Evolutionary conservation across 1,140 invertebrate genomes (phyloP).

Genomic region (Drosophila pruinosa): DNA sequence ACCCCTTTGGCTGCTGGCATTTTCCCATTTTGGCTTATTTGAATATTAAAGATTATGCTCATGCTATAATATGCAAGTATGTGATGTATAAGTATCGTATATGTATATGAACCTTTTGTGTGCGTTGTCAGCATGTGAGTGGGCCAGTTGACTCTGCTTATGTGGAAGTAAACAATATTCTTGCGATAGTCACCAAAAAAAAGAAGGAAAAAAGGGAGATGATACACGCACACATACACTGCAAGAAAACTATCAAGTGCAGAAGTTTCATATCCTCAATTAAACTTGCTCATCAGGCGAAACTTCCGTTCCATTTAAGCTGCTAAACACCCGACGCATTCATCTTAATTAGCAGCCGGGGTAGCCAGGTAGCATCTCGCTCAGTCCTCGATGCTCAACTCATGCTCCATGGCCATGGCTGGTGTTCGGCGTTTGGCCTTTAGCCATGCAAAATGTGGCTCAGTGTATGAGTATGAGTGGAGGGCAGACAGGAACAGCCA

Average conservation of each 20-base stretch:
- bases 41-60: constrained; percentile 73
- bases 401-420: not conserved
- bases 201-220: not conserved
- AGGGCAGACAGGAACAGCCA: constrained; percentile 38
- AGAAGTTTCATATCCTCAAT: constrained; percentile 2
- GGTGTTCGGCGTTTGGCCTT: not conserved
- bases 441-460: not conserved
- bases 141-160: not conserved
- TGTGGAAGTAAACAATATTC: constrained; percentile 19
- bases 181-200: not conserved
- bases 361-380: constrained; percentile 2
- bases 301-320: constrained; percentile 73
- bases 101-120: not conserved
- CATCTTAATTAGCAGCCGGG: constrained; percentile 70
- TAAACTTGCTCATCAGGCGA: constrained; percentile 36
- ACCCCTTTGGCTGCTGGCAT: constrained; percentile 4
- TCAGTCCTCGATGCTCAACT: not conserved
- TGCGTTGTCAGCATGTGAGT: constrained; percentile 15
- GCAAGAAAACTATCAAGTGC: constrained; percentile 34
- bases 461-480: constrained; percentile 22
- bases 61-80: constrained; percentile 1
- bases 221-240: constrained; percentile 43
- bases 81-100: not conserved
- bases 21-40: constrained; percentile 47
- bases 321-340: constrained; percentile 72